phyloP scores from a whole-genome alignment of 2,888 invertebrate genomes.

The Dasypogon diadema region DNA sequence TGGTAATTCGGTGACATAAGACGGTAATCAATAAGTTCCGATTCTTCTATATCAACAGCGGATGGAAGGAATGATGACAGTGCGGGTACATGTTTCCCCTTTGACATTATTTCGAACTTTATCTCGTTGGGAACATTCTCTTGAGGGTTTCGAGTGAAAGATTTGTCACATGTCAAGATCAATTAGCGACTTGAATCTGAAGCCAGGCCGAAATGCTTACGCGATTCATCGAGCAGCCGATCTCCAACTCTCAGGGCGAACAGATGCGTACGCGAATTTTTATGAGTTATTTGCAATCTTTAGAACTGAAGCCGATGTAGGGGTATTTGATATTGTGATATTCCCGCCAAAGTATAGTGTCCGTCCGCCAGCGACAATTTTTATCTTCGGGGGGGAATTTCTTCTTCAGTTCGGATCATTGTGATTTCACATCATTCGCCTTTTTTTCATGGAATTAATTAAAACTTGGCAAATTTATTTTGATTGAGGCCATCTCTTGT shows the following conservation, averaged over 20 bases:
- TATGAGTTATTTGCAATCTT: slow-evolving; percentile 38
- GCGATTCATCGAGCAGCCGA: slow-evolving; percentile 65
- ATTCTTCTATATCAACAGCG: background rate
- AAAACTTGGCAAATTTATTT: slow-evolving; percentile 47
- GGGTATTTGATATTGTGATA: slow-evolving; percentile 46
- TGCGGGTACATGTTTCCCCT: background rate
- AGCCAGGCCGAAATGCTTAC: slow-evolving; percentile 67
- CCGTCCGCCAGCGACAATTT: slow-evolving; percentile 38
- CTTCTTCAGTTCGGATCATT: slow-evolving; percentile 4
- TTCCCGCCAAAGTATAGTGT: slow-evolving; percentile 32
- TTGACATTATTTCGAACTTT: slow-evolving; percentile 5
- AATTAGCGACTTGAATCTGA: slow-evolving; percentile 65
- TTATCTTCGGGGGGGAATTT: slow-evolving; percentile 37
- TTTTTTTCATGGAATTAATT: slow-evolving; percentile 44
- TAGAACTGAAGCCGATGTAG: background rate
- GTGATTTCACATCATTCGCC: slow-evolving; percentile 10
- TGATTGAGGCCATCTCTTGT: slow-evolving; percentile 38
- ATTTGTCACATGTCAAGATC: slow-evolving; percentile 69
- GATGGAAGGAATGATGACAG: background rate
- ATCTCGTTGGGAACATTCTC: slow-evolving; percentile 44
- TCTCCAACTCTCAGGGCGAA: background rate
- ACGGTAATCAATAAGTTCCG: slow-evolving; percentile 23
- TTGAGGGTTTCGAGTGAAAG: slow-evolving; percentile 58
- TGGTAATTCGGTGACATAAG: slow-evolving; percentile 39
- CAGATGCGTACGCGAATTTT: slow-evolving; percentile 31